Evolutionary conservation across 1,140 invertebrate species (phyloP), one percentile per base, ranked within the genome.

Genomic region (Amphibalanus amphitrite): DNA sequence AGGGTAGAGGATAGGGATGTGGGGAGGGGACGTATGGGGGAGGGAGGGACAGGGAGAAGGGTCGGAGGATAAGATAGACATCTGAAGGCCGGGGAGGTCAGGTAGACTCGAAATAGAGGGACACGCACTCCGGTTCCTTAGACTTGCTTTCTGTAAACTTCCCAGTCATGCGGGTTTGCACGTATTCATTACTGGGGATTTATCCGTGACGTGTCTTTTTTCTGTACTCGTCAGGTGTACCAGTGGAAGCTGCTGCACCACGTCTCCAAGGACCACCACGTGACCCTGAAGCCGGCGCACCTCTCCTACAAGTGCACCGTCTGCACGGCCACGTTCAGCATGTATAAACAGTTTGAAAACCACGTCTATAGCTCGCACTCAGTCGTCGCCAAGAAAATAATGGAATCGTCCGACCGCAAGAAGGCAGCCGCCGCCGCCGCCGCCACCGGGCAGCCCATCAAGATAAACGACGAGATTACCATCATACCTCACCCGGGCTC

Each of bases 291-390:
- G 78, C 92, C 92, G 13, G 92, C 92, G 30, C 92, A 95, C 81
- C 81, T 95, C 29, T 93, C 91, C 15, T 95, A 95, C 83, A 95
- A 95, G 79, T 95, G 92, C 81, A 95, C 92, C 30, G 92, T 95
- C 8, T 95, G 92, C 80, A 93, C 92, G 70, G 91, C 92, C 68
- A 95, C 92, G 17, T 95, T 95, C 78, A 91, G 91, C 72, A 92
- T 95, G 89, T 95, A 95, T 82, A 92, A 92, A 81, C 89, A 93
- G 76, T 95, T 95, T 77, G 92, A 95, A 78, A 94, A 90, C 79
- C 93, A 95, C 79, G 92, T 95, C 1, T 95, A 95, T 77, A 91
- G 90, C 6, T 91, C 91, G 8, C 92, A 95, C 69, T 73, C 71
- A 25, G 74, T 76, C 29, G 73, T 75, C 47, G 74, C 73, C 73